Percentiles rank a stretch among this genome's conserved stretches.
Evolutionary conservation across 2,113 vertebrate genomes (phyloP).

Genomic region (Gambusia affinis): DNA sequence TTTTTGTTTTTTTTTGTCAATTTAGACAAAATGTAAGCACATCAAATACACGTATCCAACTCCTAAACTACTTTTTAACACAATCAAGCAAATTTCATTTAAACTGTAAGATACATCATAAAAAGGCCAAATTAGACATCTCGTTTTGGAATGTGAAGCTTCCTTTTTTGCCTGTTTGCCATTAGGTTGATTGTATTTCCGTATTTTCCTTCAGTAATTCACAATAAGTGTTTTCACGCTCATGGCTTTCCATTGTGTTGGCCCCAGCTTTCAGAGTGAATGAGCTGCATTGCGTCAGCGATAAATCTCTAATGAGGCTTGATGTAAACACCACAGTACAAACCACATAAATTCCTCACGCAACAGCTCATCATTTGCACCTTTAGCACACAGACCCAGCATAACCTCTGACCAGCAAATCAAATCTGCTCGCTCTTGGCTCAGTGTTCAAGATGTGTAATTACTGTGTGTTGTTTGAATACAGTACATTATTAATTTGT

Average conservation of each 20-base stretch:
- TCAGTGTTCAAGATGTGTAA: constrained; percentile 45
- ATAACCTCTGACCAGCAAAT: constrained; percentile 31
- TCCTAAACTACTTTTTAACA: background rate
- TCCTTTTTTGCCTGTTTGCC: constrained; percentile 3
- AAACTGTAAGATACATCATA: no score
- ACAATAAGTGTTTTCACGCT: constrained; percentile 22
- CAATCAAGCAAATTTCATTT: background rate
- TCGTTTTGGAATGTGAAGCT: background rate
- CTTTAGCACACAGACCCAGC: constrained; percentile 26
- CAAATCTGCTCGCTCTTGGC: constrained; percentile 34
- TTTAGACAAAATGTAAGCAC: background rate
- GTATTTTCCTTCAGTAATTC: constrained; percentile 33
- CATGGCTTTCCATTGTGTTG: constrained; percentile 37
- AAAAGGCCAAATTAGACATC: background rate
- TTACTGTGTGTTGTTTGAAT: constrained; percentile 46
- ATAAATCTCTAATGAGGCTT: constrained; percentile 71
- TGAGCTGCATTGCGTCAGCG: constrained; percentile 54
- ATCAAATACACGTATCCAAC: background rate
- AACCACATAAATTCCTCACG: constrained; percentile 47
- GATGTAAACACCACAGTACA: constrained; percentile 66
- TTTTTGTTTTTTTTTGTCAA: background rate
- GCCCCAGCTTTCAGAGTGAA: constrained; percentile 52
- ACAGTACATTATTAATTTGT: constrained; percentile 47
- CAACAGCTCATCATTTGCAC: constrained; percentile 41
- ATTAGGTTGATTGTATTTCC: constrained; percentile 20